phyloP scores from a whole-genome alignment of 2,888 invertebrate genomes.

The Idaea aversata region DNA sequence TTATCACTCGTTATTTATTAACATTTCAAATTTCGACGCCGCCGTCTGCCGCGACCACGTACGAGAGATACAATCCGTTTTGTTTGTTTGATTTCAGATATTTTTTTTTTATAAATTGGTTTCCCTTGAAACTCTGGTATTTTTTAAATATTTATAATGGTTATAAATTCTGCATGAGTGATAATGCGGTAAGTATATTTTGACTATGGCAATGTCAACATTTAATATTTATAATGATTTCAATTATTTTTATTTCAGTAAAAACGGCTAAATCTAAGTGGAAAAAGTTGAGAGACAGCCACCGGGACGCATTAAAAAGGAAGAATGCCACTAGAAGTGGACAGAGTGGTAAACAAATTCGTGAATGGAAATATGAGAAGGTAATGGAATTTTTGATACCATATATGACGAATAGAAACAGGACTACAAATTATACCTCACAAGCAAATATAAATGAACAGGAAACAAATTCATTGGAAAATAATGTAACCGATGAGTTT shows the following conservation, averaged over 20 bases:
- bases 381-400: slow-evolving; percentile 14
- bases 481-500: slow-evolving; percentile 15
- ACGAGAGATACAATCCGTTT: slow-evolving; percentile 16
- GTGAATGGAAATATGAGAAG: slow-evolving; percentile 21
- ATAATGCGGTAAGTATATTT: slow-evolving; percentile 15
- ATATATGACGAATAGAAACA: slow-evolving; percentile 17
- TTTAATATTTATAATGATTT: slow-evolving; percentile 18
- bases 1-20: slow-evolving; percentile 16
- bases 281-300: slow-evolving; percentile 27
- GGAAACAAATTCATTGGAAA: slow-evolving; percentile 21
- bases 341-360: slow-evolving; percentile 17
- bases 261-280: slow-evolving; percentile 21
- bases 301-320: slow-evolving; percentile 23
- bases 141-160: slow-evolving; percentile 15
- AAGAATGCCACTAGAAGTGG: slow-evolving; percentile 19
- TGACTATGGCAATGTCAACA: slow-evolving; percentile 15
- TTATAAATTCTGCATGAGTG: slow-evolving; percentile 14
- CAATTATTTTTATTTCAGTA: slow-evolving; percentile 18
- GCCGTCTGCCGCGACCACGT: slow-evolving; percentile 17
- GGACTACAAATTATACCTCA: slow-evolving; percentile 15
- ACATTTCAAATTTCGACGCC: slow-evolving; percentile 17
- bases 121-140: slow-evolving; percentile 21
- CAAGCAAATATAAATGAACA: slow-evolving; percentile 18
- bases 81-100: slow-evolving; percentile 15
- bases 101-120: slow-evolving; percentile 19